phyloP scores from a whole-genome alignment of 2,797 vertebrate species.

The Poecilia velifera region DNA sequence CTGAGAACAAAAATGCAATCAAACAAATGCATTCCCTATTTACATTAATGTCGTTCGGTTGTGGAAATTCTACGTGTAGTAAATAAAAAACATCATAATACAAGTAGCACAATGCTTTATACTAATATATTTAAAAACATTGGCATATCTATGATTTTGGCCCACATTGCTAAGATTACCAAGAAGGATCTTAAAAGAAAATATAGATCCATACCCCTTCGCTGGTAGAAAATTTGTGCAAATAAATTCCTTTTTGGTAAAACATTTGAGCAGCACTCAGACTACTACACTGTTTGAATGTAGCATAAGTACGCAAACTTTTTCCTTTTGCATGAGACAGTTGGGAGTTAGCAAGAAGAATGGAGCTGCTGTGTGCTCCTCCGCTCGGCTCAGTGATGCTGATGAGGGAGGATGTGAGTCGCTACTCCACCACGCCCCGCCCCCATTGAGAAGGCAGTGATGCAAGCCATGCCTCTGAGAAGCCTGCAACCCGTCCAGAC shows the following conservation, averaged over 20 bases:
- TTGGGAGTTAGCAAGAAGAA: conserved; percentile 16
- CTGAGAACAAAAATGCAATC: neutral
- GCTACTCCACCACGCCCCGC: conserved; percentile 69
- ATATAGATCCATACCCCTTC: neutral
- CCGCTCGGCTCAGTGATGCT: conserved; percentile 62
- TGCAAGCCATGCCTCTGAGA: conserved; percentile 60
- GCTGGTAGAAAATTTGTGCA: neutral
- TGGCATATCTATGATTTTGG: neutral
- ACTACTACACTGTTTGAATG: neutral
- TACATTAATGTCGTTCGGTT: neutral
- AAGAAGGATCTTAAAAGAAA: neutral
- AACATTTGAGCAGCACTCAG: neutral
- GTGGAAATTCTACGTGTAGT: neutral
- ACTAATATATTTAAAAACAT: neutral
- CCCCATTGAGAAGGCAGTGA: conserved; percentile 65
- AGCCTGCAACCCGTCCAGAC: conserved; percentile 65
- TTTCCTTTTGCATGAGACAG: neutral
- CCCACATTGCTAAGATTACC: neutral
- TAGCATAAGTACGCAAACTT: neutral
- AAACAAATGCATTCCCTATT: neutral
- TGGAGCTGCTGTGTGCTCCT: conserved; percentile 16
- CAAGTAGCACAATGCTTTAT: neutral
- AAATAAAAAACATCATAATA: neutral
- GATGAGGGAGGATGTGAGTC: conserved; percentile 70
- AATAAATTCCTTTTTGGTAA: neutral